Evolutionary conservation across 2,888 invertebrate genomes (phyloP), one percentile per base, ranked within the genome.

Genomic region (Venusia cambrica): DNA sequence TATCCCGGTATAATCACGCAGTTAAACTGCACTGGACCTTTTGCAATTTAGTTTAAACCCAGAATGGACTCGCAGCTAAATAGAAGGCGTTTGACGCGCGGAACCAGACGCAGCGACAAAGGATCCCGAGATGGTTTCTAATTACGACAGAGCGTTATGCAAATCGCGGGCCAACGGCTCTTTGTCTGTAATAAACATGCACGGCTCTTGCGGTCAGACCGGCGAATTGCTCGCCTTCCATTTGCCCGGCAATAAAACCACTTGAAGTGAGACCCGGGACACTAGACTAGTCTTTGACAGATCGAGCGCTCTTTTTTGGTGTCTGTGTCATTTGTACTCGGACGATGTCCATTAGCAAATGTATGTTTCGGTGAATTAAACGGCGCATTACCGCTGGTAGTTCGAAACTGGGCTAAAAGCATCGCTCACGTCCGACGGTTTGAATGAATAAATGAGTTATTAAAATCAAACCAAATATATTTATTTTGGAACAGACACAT

Each of bases 131-230:
- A 85, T 78, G 84, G 81, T 81, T 83, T 85, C 84, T 85, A 87
- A 87, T 87, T 87, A 87, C 84, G 78, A 74, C 75, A 71, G 80
- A 72, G 69, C 81, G 85, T 83, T 87, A 85, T 87, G 85, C 84
- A 84, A 85, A 87, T 85, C 76, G 77, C 61, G 75, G 70, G 63
- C 57, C 62, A 65, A 58, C 58, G 73, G 73, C 68, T 70, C 74
- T 73, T 67, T 76, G 80, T 80, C 81, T 85, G 73, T 85, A 85
- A 85, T 85, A 85, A 81, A 85, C 85, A 85, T 73, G 78, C 80
- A 67, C 73, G 71, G 73, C 75, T 71, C 79, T 76, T 80, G 81
- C 73, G 84, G 81, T 76, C 77, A 67, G 64, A 62, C 66, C 71
- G 65, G 78, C 81, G 78, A 84, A 84, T 83, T 84, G 79, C 75